Evolutionary conservation across 2,888 invertebrate genomes (phyloP), one percentile per base, ranked within the genome.

Genomic region (Zonitis immaculata): DNA sequence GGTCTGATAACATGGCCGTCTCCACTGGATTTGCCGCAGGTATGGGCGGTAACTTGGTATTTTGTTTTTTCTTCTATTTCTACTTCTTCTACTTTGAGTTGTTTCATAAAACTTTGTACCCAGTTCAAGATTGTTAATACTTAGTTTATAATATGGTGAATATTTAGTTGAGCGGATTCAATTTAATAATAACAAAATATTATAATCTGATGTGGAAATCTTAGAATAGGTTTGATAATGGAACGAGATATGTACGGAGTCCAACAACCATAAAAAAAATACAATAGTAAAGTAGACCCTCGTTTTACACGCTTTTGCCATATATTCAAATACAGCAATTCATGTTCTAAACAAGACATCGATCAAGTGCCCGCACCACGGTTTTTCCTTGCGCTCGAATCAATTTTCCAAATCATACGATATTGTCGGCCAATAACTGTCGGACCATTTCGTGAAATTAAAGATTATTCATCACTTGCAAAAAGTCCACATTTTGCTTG

Each of bases 1-100:
- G 44, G 32, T 47, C 47, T 20, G 60, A 57, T 65, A 65, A 64
- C 58, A 65, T 64, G 67, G 67, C 67, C 66, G 67, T 63, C 65
- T 63, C 66, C 65, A 63, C 63, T 61, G 61, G 58, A 66, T 60
- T 58, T 27, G 67, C 67, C 67, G 56, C 61, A 54, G 67, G 67
- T 62, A 62, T 63, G 65, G 67, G 67, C 66, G 67, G 61, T 54
- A 57, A 60, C 52, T 52, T 26, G 8, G 5, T 11, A n/a, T 9
- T 20, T 39, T 11, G 6, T 8, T 35, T 16, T 35, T 35, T 16
- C 7, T 14, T 35, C 16, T 16, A 9, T 35, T 35, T 35, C 16
- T 2, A 14, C 16, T 12, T 30, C 5, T 30, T n/a, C n/a, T n/a
- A n/a, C n/a, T n/a, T n/a, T n/a, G n/a, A n/a, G 1, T 12, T 22